Evolutionary conservation across 2,888 invertebrate species (phyloP).

Genomic region (Ptilodon capucinus): DNA sequence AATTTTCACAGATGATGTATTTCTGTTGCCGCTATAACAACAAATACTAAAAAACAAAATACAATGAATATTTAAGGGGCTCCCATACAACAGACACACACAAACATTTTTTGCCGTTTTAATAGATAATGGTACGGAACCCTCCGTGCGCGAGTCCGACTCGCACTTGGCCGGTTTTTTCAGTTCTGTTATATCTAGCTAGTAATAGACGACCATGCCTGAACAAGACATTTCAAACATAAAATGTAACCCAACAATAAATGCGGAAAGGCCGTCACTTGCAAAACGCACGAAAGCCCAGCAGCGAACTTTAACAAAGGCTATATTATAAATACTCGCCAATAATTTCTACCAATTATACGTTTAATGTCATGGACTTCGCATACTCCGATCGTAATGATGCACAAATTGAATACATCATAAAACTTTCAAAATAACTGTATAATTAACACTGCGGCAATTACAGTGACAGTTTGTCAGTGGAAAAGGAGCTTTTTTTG

Average conservation of each 20-base stretch:
- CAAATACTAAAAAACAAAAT: too few relatives aligned
- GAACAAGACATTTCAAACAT: not conserved
- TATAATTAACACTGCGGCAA: constrained; percentile 52
- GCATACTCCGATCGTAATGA: constrained; percentile 37
- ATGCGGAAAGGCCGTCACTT: constrained; percentile 13
- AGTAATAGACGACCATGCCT: not conserved
- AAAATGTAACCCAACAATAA: constrained; percentile 16
- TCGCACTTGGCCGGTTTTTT: too few relatives aligned
- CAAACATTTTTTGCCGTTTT: too few relatives aligned
- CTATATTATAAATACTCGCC: constrained; percentile 28
- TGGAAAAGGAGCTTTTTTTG: constrained; percentile 49
- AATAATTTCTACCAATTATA: constrained; percentile 38
- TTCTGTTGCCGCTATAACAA: too few relatives aligned
- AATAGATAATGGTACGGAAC: too few relatives aligned
- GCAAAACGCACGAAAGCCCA: constrained; percentile 12
- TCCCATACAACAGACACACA: too few relatives aligned
- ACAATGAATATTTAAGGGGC: too few relatives aligned
- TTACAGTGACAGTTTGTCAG: constrained; percentile 53
- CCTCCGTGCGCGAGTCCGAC: too few relatives aligned
- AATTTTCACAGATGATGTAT: too few relatives aligned
- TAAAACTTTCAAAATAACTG: constrained; percentile 49
- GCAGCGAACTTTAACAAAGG: constrained; percentile 20
- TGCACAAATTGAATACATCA: constrained; percentile 49
- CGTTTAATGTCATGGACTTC: constrained; percentile 35
- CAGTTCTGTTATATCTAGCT: not conserved